Base-by-base conservation (phyloP, 1,140 invertebrate genomes). In the Dendroctonus valens region DNA sequence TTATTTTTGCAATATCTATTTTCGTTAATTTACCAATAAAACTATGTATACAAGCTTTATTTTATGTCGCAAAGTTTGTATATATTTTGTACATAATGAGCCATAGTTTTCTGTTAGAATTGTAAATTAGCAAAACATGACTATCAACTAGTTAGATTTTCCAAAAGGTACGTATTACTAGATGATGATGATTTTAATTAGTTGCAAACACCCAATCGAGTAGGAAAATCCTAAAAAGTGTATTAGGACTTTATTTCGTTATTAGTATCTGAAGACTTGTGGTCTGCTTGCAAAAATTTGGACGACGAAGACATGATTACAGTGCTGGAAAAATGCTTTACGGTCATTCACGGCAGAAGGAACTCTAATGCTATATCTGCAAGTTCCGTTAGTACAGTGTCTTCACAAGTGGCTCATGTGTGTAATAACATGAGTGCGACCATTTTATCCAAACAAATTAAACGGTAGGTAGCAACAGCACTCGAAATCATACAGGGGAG, bases 291-390 rank as follows among this genome's bases (percentile, higher is more conserved):
- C 42, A 86, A 89, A 62, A 81, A 83, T 68, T 77, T 91, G 72
- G 84, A 84, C 72, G 85, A 87, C 71, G 82, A 85, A 1, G 89
- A 91, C 70, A 84, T 84, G 64, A 76, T 90, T 52, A 79, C 85
- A 7, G 88, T 88, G 9, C 73, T 91, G 69, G 89, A 91, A 65
- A 82, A 88, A 52, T 91, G 89, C 73, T 91, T 84, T 72, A 83
- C 84, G 40, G 81, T 91, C 6, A 76, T 89, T 48, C 81, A 87
- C 51, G 85, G 87, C 42, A 83, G 72, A 75, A 84, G 70, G 76
- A 82, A 70, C 78, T 74, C 75, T 7, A 70, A 70, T 53, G 44
- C 72, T 7, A 60, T 67, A 11, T 77, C 75, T 5, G 72, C 74
- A 7, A 50, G 68, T 7, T 75, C 84, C 69, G 72, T 71, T 7